Evolutionary conservation across 2,797 vertebrate genomes (phyloP).

Genomic region (Paratrypauchen microcephalus): DNA sequence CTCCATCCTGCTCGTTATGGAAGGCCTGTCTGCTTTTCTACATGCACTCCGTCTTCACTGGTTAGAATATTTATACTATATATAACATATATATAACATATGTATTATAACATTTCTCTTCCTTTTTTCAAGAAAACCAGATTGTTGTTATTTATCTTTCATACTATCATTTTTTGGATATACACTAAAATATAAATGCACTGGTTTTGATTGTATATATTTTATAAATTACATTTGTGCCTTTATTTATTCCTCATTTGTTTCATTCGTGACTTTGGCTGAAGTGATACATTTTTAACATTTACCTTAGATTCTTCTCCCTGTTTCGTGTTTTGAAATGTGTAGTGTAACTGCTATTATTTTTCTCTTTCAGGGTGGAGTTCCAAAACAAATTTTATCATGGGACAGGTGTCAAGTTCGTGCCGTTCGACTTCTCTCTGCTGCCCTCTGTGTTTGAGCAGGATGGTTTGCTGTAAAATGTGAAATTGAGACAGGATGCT

Average conservation of each 20-base stretch:
- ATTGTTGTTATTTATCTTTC: no score
- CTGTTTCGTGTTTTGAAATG: neutral
- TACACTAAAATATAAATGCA: no score
- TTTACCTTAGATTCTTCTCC: no score
- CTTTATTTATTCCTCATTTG: no score
- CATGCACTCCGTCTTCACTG: constrained; percentile 96
- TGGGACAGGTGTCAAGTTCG: constrained; percentile 91
- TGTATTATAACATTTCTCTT: neutral
- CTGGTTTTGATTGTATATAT: no score
- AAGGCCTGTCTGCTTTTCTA: constrained; percentile 96
- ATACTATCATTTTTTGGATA: no score
- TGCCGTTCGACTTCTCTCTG: constrained; percentile 89
- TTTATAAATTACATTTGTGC: no score
- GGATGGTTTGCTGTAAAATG: constrained; percentile 72
- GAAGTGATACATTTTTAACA: no score
- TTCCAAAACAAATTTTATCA: constrained; percentile 99
- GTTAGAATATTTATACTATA: constrained; percentile 65
- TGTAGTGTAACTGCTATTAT: neutral
- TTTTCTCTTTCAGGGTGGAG: constrained; percentile 86
- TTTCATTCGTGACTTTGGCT: no score
- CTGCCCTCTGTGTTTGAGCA: constrained; percentile 80
- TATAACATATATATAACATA: no score
- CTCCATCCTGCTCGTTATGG: constrained; percentile 94
- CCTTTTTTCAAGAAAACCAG: neutral
- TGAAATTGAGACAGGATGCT: constrained; percentile 19